Conservation (phyloP, 2,888 invertebrate genomes). For the Periphyllus acericola region DNA sequence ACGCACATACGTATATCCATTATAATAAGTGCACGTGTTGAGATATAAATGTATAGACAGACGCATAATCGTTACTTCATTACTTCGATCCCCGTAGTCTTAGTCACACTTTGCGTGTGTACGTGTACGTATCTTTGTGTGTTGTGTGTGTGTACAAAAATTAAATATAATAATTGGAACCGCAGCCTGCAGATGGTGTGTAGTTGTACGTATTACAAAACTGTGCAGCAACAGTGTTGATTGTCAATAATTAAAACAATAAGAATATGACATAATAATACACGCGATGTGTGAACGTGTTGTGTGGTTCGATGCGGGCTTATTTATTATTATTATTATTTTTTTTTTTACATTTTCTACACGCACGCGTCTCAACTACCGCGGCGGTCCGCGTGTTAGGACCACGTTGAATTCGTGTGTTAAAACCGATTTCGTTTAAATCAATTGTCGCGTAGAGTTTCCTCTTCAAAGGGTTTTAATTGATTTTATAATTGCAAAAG, state of each 20-base stretch:
- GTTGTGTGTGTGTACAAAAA: too few relatives aligned
- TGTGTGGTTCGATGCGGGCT: conserved; percentile 27
- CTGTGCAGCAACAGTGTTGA: conserved; percentile 8
- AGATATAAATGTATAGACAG: not conserved
- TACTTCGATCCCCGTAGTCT: conserved; percentile 16
- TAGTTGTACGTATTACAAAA: conserved; percentile 11
- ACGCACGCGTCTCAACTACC: not conserved
- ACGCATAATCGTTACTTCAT: not conserved
- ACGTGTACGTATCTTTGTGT: conserved; percentile 4
- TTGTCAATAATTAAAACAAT: conserved; percentile 53
- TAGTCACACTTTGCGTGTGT: conserved; percentile 24
- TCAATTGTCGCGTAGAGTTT: not conserved
- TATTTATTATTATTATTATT: not conserved
- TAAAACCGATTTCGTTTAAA: not conserved
- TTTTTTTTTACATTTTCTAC: not conserved
- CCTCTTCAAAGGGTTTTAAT: not conserved
- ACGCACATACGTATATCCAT: not conserved
- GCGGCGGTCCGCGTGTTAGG: not conserved
- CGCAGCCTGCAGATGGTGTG: not conserved
- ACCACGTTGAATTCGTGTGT: not conserved
- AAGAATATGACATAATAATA: conserved; percentile 37
- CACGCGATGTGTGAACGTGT: not conserved
- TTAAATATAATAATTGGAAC: conserved; percentile 8
- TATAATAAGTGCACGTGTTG: not conserved
- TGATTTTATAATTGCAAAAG: conserved; percentile 22